Evolutionary conservation across 1,140 invertebrate genomes (phyloP), one percentile per base, ranked within the genome.

Genomic region (Papilio xuthus): DNA sequence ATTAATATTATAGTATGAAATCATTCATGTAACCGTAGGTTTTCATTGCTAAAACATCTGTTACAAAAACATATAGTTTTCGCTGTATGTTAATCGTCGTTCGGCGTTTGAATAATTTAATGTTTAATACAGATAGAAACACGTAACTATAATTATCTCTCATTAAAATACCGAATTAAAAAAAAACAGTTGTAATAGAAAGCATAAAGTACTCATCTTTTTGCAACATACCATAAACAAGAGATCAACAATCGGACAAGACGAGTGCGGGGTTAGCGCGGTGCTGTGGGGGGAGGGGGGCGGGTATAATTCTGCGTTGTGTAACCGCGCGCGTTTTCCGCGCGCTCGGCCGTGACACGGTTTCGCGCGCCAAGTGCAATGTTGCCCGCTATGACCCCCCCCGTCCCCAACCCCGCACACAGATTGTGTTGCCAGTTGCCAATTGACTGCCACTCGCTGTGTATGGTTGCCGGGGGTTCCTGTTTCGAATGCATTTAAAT

Each of bases 261-360:
- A 23, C 26, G 26, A 32, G 60, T 12, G 13, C 10, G 20, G 15
- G 20, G 13, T 9, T 37, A 37, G 18, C 13, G 47, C 13, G 15
- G 15, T 13, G 15, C 13, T 37, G 32, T 9, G 50, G 6, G 60
- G 26, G 26, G 60, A 13, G 23, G 26, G 60, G 10, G 23, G 15
- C 15, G 10, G 12, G 23, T 60, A 60, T 60, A 60, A n/a, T 20
- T 20, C 1, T 26, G 72, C 72, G 72, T 74, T 74, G 72, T 32
- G 73, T 75, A 75, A 75, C 47, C 44, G n/a, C 26, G 79, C 73
- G 26, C 50, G 79, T 80, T 80, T 82, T 76, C 79, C 81, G 78
- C 78, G 78, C 75, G 60, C 26, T 70, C 78, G 47, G 73, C 73
- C 73, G 26, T 75, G 74, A 81, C 63, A 81, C 76, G 81, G 44